Conservation (phyloP, 92 coral and sea anemone genomes). For the Porites lobata region DNA sequence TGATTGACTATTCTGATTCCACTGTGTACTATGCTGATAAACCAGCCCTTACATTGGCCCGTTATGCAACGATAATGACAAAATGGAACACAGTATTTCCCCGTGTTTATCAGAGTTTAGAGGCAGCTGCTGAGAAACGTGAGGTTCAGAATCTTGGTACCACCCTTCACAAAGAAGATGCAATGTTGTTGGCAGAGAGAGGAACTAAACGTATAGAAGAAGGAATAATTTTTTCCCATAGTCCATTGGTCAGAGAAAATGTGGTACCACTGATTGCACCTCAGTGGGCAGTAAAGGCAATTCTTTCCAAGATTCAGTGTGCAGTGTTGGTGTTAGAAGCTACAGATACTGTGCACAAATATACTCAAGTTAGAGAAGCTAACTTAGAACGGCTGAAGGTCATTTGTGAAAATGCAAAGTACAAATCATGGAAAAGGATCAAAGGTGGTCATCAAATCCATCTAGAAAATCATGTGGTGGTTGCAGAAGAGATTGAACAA, state of each 20-base stretch:
- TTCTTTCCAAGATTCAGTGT: slow-evolving; percentile 48
- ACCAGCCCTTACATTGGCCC: slow-evolving; percentile 35
- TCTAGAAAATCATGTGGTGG: slow-evolving; percentile 59
- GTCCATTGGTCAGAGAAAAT: slow-evolving; percentile 23
- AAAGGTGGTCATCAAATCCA: slow-evolving; percentile 79
- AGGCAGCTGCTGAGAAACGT: slow-evolving; percentile 37
- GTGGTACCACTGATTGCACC: neutral
- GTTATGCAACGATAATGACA: slow-evolving; percentile 29
- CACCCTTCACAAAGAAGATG: slow-evolving; percentile 45
- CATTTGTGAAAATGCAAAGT: slow-evolving; percentile 45
- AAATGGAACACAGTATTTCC: neutral
- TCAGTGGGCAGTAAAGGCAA: neutral
- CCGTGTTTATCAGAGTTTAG: slow-evolving; percentile 38
- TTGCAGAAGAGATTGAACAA: slow-evolving; percentile 44
- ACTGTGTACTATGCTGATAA: neutral
- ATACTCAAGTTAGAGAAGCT: slow-evolving; percentile 2
- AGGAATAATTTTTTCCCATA: slow-evolving; percentile 49
- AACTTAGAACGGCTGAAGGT: slow-evolving; percentile 20
- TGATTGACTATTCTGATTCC: slow-evolving; percentile 56
- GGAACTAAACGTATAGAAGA: slow-evolving; percentile 32
- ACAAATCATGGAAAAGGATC: slow-evolving; percentile 17
- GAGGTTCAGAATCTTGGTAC: neutral
- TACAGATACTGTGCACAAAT: slow-evolving; percentile 11
- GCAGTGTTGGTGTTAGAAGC: slow-evolving; percentile 39
- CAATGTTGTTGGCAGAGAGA: slow-evolving; percentile 43